Conservation (phyloP, 2,888 invertebrate species). For the Xanthia togata region DNA sequence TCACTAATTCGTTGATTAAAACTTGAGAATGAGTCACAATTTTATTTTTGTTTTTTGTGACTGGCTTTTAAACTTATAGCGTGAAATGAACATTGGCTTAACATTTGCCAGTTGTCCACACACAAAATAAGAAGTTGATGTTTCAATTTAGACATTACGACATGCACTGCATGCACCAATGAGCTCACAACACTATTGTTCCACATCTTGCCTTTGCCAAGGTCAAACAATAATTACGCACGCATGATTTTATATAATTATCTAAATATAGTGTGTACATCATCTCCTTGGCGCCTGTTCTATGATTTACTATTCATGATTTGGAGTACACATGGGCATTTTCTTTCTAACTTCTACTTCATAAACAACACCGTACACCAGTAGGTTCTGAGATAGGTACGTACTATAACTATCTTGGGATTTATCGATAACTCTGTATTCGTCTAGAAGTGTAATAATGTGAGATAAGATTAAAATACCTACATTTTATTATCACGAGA, state of each 20-base stretch:
- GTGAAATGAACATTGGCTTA: conserved; percentile 14
- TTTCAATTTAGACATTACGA: conserved; percentile 71
- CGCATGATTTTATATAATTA: conserved; percentile 68
- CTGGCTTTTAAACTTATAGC: conserved; percentile 1
- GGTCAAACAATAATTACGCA: conserved; percentile 73
- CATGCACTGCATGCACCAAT: conserved; percentile 74
- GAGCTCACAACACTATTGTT: conserved; percentile 73
- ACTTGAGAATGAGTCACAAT: not conserved
- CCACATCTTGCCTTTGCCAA: conserved; percentile 76
- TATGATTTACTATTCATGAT: conserved; percentile 59
- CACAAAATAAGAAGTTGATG: conserved; percentile 53
- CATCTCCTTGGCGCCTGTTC: conserved; percentile 61
- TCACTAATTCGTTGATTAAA: conserved; percentile 9
- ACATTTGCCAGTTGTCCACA: conserved; percentile 26
- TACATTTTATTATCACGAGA: conserved; percentile 39
- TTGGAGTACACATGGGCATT: conserved; percentile 33
- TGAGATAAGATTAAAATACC: conserved; percentile 48
- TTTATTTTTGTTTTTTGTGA: conserved; percentile 19
- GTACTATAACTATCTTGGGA: conserved; percentile 11
- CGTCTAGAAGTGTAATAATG: conserved; percentile 25
- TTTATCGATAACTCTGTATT: conserved; percentile 38
- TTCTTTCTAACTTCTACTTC: conserved; percentile 6
- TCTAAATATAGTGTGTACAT: conserved; percentile 67
- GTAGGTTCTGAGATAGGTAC: conserved; percentile 6
- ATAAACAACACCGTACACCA: not conserved